Evolutionary conservation across 2,797 vertebrate genomes (phyloP).

Genomic region (Gallirallus australis): DNA sequence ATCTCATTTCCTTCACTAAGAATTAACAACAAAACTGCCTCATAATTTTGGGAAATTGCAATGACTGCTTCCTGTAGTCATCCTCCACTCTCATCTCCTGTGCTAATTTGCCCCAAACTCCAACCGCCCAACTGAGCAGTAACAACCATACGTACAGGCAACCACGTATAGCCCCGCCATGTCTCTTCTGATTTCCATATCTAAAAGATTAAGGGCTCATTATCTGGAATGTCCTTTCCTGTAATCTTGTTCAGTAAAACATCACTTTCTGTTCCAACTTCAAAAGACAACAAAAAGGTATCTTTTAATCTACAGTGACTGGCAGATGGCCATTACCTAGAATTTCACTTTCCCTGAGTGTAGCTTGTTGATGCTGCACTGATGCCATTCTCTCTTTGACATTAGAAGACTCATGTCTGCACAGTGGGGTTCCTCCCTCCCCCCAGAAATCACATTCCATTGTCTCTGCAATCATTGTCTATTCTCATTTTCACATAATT

Average conservation of each 20-base stretch:
- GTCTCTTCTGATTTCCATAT: neutral
- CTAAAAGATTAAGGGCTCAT: neutral
- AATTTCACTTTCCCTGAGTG: neutral
- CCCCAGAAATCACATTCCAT: conserved; percentile 15
- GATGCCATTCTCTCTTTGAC: neutral
- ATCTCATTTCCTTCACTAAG: neutral
- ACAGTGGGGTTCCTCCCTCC: neutral
- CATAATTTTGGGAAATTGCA: neutral
- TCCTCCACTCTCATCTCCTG: neutral
- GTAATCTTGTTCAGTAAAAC: neutral
- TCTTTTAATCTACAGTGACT: neutral
- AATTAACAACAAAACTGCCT: neutral
- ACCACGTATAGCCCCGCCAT: neutral
- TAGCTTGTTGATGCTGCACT: neutral
- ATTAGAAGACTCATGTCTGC: neutral
- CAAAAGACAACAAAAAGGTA: neutral
- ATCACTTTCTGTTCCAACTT: conserved; percentile 3
- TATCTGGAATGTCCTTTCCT: neutral
- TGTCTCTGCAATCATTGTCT: conserved; percentile 31
- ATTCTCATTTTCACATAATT: conserved; percentile 37
- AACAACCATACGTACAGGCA: neutral
- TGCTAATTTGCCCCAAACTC: neutral
- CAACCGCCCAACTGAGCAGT: neutral
- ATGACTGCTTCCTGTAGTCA: neutral
- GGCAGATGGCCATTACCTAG: neutral